A percentile compares a stretch with the other conserved stretches of the same genome.
Conservation (phyloP, 2,113 vertebrate species). For the Poecile atricapillus region DNA sequence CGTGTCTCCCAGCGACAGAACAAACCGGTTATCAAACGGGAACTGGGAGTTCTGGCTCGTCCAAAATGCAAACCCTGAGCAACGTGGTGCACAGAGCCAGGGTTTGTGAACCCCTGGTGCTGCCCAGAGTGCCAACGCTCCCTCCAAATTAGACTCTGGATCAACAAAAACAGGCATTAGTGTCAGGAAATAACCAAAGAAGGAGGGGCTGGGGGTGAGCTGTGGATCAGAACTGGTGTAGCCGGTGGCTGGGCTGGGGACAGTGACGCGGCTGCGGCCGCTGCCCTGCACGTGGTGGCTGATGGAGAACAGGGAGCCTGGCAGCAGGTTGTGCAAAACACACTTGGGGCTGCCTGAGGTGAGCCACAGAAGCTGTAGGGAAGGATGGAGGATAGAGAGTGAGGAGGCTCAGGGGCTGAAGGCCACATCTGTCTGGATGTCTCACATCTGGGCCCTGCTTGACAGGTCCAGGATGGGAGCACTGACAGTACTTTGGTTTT, state of each 20-base stretch:
- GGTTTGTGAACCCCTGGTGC: not conserved
- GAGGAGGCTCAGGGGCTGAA: not conserved
- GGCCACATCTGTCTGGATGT: not conserved
- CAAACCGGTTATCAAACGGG: not conserved
- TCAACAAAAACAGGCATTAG: not conserved
- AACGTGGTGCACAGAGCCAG: fast-evolving
- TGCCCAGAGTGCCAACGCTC: not conserved
- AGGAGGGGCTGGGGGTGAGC: not conserved
- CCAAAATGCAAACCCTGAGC: not conserved
- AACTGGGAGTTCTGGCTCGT: not conserved
- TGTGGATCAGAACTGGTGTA: not conserved
- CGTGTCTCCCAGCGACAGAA: constrained; percentile 8
- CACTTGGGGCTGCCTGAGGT: not conserved
- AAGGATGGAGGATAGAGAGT: not conserved
- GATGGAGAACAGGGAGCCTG: not conserved
- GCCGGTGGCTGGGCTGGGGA: not conserved
- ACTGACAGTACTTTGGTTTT: fast-evolving
- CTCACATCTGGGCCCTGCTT: not conserved
- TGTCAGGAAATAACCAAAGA: not conserved
- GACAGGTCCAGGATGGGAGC: fast-evolving
- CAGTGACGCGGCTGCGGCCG: not conserved
- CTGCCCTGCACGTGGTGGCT: not conserved
- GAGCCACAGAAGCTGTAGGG: not conserved
- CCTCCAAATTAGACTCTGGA: not conserved
- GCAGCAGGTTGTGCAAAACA: not conserved